Base-by-base conservation (phyloP, 1,140 invertebrate species). In the Cydia pomonella region DNA sequence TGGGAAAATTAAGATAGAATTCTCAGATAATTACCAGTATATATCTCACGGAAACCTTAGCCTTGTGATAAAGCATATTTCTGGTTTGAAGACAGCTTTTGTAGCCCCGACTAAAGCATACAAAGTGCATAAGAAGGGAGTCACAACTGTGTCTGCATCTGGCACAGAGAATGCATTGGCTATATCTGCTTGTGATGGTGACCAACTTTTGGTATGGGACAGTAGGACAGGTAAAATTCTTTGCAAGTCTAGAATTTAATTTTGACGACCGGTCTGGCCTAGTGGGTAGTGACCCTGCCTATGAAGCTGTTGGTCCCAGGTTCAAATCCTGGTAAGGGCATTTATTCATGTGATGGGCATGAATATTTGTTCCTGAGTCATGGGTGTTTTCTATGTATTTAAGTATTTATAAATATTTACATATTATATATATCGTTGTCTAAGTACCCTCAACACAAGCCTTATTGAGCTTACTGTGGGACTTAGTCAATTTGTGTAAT, bases 171-270 rank as follows among this genome's bases (percentile, higher is more conserved):
- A 94, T 80, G 95, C 95, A 12, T 85, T 95, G 3, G 95, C 94
- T 62, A 94, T 95, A 18, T 96, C 95, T 50, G 94, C 94, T 73
- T 95, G 94, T 87, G 93, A 92, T 78, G 93, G 93, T 47, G 94
- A 95, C 74, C 94, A 94, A 79, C 82, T 96, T 9, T 80, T 93
- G 72, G 87, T 96, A n/a, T 96, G 95, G 95, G 94, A 95, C 80
- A 94, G 94, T 50, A 92, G 93, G 79, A 94, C 89, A 85, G 95
- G 95, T 88, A 92, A 82, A 84, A 77, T 41, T 16, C 10, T 41
- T 41, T 44, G 0, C 33, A 38, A 38, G 4, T 38, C 2, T 47
- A 47, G 16, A 44, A 44, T 16, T 44, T 59, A n/a, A n/a, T n/a
- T n/a, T n/a, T n/a, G n/a, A n/a, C n/a, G n/a, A n/a, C n/a, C n/a